Evolutionary conservation across 2,797 vertebrate genomes (phyloP), one percentile per base, ranked within the genome.

Genomic region (Denticeps clupeoides): DNA sequence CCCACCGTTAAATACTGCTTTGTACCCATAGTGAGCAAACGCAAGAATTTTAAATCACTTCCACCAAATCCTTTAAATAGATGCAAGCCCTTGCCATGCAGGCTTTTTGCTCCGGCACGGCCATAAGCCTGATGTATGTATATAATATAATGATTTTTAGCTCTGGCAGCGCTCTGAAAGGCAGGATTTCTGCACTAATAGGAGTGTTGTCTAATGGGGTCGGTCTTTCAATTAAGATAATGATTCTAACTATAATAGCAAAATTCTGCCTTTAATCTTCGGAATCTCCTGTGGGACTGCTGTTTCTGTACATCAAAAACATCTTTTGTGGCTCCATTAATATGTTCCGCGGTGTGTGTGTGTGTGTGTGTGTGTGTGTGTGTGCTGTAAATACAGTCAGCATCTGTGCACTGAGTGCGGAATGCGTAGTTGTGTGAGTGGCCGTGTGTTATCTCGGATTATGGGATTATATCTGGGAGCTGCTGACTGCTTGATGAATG

Each of bases 201-300:
- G 52, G 52, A 58, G 62, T 27, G 3, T 42, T 29, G 23, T 60
- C 44, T 49, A 21, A 52, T 47, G 45, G 37, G 59, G 56, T 58
- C 63, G 43, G 48, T 66, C 53, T 63, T 73, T 73, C 58, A 69
- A 70, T 74, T 67, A 56, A 33, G 53, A 45, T 59, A 48, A 53
- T 67, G 60, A 65, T 65, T 69, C 56, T 51, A 47, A 28, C 58
- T 52, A 42, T 53, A 64, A 58, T 65, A 67, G 55, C 49, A 53
- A 15, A 45, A 18, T 51, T 27, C 43, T 63, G 49, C 58, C 62
- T 71, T 60, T 50, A 72, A 69, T 67, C 67, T 59, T 23, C 33
- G 31, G 33, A 52, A 48, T 21, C 32, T 46, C 54, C 31, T 58
- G 47, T 48, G 52, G 45, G 51, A 53, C 45, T 31, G 42, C 47